phyloP scores from a whole-genome alignment of 2,113 vertebrate genomes.

The Sisor rabdophorus region DNA sequence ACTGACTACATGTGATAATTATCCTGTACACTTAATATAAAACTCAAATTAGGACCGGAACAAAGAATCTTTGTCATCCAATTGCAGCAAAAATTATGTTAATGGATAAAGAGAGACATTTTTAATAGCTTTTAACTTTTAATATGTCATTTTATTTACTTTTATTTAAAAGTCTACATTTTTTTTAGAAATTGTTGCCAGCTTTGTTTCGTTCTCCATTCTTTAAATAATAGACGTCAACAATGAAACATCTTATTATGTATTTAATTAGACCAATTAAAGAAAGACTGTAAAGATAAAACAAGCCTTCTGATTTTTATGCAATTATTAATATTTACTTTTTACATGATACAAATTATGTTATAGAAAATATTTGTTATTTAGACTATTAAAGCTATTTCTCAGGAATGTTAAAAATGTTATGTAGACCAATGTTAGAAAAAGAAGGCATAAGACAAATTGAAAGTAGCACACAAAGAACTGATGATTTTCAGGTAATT shows the following conservation, averaged over 20 bases:
- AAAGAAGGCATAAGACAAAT: neutral
- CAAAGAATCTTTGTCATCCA: neutral
- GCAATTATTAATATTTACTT: neutral
- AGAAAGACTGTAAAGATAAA: neutral
- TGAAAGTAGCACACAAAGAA: neutral
- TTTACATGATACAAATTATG: neutral
- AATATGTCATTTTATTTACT: too few species aligned
- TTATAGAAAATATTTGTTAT: neutral
- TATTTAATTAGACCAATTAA: neutral
- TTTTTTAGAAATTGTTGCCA: too few species aligned
- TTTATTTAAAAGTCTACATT: too few species aligned
- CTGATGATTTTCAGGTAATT: neutral
- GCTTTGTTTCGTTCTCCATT: neutral
- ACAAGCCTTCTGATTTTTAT: neutral
- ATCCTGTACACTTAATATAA: neutral
- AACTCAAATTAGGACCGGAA: neutral
- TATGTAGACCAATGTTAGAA: neutral
- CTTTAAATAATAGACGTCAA: neutral
- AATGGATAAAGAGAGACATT: neutral
- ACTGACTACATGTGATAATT: constrained; percentile 11
- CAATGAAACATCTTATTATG: neutral
- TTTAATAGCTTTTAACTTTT: neutral
- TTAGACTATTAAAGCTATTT: neutral
- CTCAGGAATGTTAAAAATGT: neutral
- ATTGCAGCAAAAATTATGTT: neutral